These are phyloP conservation scores for Lordiphosa fenestrarum DNA, from an alignment of 2,888 invertebrate species.

Conservation along the genomic window DNA sequence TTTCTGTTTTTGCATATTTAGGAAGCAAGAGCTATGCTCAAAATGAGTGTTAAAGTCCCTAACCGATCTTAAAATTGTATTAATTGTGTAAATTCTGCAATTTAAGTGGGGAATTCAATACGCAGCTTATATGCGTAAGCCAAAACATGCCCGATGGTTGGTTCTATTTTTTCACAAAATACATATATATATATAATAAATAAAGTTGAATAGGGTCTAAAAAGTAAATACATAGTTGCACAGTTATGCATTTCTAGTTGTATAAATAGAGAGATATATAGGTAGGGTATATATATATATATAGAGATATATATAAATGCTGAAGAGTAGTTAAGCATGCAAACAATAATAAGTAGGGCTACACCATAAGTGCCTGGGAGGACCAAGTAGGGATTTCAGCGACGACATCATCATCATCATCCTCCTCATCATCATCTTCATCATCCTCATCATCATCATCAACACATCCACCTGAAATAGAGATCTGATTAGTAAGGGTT, in stretches of 20 bases:
- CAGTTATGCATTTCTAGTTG: conserved; percentile 26
- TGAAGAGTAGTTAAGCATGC: conserved; percentile 59
- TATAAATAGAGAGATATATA: conserved; percentile 18
- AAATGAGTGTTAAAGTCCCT: too few species aligned
- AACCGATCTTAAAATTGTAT: too few species aligned
- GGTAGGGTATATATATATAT: conserved; percentile 28
- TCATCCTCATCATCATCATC: conserved; percentile 40
- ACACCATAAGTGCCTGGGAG: conserved; percentile 58
- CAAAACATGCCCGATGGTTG: background rate
- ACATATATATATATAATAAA: conserved; percentile 27
- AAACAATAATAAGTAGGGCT: conserved; percentile 64
- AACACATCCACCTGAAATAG: conserved; percentile 77
- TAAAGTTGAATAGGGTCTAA: conserved; percentile 31
- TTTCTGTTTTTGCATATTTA: too few species aligned
- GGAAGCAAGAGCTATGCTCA: too few species aligned
- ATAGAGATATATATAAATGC: conserved; percentile 37
- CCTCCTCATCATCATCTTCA: conserved; percentile 20
- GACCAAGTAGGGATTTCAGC: conserved; percentile 19
- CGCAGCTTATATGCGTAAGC: too few species aligned
- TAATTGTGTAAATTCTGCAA: too few species aligned
- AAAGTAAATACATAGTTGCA: conserved; percentile 36
- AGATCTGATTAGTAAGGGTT: conserved; percentile 78
- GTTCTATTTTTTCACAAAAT: conserved; percentile 32
- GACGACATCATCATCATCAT: conserved; percentile 6
- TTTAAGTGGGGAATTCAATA: too few species aligned